Base-by-base conservation (phyloP, 2,888 invertebrate species). In the Euphydryas editha region DNA sequence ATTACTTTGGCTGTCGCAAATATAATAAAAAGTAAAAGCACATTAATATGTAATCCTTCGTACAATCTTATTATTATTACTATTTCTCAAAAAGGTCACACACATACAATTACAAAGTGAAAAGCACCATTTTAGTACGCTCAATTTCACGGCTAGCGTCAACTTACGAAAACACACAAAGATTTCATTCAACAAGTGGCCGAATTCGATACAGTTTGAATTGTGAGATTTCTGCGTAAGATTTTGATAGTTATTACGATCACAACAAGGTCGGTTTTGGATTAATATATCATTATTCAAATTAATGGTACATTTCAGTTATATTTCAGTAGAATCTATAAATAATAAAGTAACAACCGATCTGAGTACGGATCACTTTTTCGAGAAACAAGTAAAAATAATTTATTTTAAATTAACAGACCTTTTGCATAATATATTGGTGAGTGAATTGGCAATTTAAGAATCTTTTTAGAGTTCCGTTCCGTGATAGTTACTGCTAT, bases 171-270 rank as follows among this genome's bases (percentile, higher is more conserved):
- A 88, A 87, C 84, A 83, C 78, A 84, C 84, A 81, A 88, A 90
- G 88, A 88, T 87, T 85, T 85, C 79, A 84, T 84, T 87, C 90
- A 90, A 90, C 90, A 91, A 88, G 90, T 91, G 89, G 86, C 75
- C 77, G 78, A 76, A 82, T 68, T 56, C 68, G 63, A 60, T 63
- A 63, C 63, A 60, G 67, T 68, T 63, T 68, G 68, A 68, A 68
- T 59, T 49, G 51, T 46, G 54, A 54, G 17, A 36, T 54, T n/a
- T 18, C 47, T 44, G 46, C 39, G 51, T 44, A 46, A 55, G 18
- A 67, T 49, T 68, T 68, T 68, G 58, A 66, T 39, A 55, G 63
- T 63, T 70, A 68, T 59, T 24, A 20, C 20, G 21, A 44, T 18
- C 54, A 17, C 7, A 54, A 60, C 61, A 55, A 46, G 68, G 21